Evolutionary conservation across 2,797 vertebrate genomes (phyloP).

Genomic region (Helostoma temminkii): DNA sequence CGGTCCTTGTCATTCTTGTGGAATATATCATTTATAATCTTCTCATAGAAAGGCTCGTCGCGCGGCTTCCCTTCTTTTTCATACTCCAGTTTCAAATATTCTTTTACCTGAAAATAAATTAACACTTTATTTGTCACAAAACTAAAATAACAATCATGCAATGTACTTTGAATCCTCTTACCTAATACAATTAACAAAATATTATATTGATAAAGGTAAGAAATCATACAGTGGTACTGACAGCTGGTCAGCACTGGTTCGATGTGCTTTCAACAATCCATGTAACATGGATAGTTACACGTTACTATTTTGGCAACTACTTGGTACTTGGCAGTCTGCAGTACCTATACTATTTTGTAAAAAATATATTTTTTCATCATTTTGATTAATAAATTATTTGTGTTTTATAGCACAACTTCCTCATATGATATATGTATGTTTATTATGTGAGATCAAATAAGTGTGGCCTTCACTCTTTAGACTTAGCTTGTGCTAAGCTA

Average conservation of each 20-base stretch:
- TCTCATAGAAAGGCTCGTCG: conserved; percentile 88
- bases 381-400: fast-evolving
- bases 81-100: conserved; percentile 90
- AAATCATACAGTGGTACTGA: not conserved
- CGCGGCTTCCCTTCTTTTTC: conserved; percentile 86
- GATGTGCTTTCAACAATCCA: conserved; percentile 1
- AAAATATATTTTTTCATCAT: not conserved
- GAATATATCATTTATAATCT: conserved; percentile 92
- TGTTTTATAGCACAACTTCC: too few relatives aligned
- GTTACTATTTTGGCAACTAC: too few relatives aligned
- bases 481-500: too few relatives aligned
- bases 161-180: not conserved
- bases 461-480: too few relatives aligned
- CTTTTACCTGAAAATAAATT: conserved; percentile 84
- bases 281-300: too few relatives aligned
- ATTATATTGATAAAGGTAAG: not conserved
- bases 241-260: not conserved
- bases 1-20: conserved; percentile 89
- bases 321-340: too few relatives aligned
- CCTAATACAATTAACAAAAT: fast-evolving
- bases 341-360: too few relatives aligned
- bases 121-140: not conserved
- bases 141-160: not conserved
- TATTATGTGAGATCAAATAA: too few relatives aligned
- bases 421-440: not conserved